Base-by-base conservation (phyloP, 2,888 invertebrate species). In the Sarcophaga rosellei region DNA sequence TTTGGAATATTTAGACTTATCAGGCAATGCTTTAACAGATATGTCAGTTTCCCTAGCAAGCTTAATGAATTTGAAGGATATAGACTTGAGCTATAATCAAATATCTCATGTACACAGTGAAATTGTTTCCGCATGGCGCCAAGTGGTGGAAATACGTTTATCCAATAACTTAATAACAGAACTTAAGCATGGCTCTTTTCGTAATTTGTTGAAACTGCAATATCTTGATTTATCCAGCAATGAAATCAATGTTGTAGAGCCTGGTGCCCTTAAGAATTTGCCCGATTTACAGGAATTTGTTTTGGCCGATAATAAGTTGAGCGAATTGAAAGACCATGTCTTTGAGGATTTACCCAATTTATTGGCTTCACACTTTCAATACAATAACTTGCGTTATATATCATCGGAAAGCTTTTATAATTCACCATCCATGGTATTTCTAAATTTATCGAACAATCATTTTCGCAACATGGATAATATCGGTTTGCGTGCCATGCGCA, bases 381-480 rank as follows among this genome's bases (percentile, higher is more conserved):
- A 97, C 89, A 97, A 98, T 91, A 94, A 95, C 75, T 93, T 97
- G 75, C 95, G 95, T 89, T 96, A 95, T 89, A 96, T 97, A 87
- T 95, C 96, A 0, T 94, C 94, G 45, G 95, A 95, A 88, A 96
- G 97, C 4, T 97, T 98, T 91, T 95, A 96, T 88, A 95, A 96
- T 89, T 95, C 97, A 25, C 96, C 97, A 0, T 95, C 96, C 72
- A 94, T 98, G 78, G 95, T 97, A 81, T 96, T 97, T 92, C 94
- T 98, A 73, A 98, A 98, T 94, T 93, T 98, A 87, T 97, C 97
- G 89, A 95, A 96, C 90, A 98, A 98, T 93, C 95, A 96, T 88
- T 94, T 98, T 81, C 94, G 95, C 6, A 95, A 94, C 76, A 94
- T 98, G 90, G 96, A 97, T 85, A 95, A 96, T 89, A 95, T 96